Conservation (phyloP, 2,797 vertebrate species). For the Danio tinwini region DNA sequence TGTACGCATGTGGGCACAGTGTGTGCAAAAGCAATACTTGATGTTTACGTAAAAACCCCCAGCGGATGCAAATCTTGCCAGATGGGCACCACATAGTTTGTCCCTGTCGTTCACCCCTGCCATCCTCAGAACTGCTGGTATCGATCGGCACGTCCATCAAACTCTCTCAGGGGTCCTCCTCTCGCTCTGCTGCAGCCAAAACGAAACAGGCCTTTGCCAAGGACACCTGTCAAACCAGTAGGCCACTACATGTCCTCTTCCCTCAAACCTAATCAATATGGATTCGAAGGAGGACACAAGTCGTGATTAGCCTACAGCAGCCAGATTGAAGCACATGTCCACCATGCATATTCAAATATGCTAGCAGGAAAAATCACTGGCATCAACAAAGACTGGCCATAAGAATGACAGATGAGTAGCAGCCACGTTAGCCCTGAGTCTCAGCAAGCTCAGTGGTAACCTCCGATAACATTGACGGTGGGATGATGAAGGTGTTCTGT, state of each 20-base stretch:
- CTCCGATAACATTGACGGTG: too few species aligned
- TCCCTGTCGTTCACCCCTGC: constrained; percentile 64
- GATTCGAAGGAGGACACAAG: constrained; percentile 50
- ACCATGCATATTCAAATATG: constrained; percentile 67
- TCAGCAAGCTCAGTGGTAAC: too few species aligned
- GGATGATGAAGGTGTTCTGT: too few species aligned
- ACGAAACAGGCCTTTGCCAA: constrained; percentile 63
- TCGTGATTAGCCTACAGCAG: constrained; percentile 70
- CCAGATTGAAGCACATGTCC: constrained; percentile 66
- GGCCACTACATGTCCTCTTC: constrained; percentile 59
- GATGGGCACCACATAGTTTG: constrained; percentile 54
- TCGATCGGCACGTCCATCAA: constrained; percentile 66
- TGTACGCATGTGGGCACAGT: constrained; percentile 16
- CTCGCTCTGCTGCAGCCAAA: constrained; percentile 50
- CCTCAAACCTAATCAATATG: constrained; percentile 71
- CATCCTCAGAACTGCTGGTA: constrained; percentile 47
- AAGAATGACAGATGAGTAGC: too few species aligned
- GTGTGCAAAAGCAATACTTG: constrained; percentile 12
- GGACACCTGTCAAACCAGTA: constrained; percentile 74
- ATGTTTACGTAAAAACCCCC: neutral
- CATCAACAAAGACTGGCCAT: constrained; percentile 69
- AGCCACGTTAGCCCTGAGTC: too few species aligned
- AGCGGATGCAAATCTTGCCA: constrained; percentile 51
- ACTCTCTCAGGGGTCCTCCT: constrained; percentile 58
- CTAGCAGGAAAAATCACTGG: constrained; percentile 73